Base-by-base conservation (phyloP, 2,113 vertebrate species). In the Misgurnus anguillicaudatus region DNA sequence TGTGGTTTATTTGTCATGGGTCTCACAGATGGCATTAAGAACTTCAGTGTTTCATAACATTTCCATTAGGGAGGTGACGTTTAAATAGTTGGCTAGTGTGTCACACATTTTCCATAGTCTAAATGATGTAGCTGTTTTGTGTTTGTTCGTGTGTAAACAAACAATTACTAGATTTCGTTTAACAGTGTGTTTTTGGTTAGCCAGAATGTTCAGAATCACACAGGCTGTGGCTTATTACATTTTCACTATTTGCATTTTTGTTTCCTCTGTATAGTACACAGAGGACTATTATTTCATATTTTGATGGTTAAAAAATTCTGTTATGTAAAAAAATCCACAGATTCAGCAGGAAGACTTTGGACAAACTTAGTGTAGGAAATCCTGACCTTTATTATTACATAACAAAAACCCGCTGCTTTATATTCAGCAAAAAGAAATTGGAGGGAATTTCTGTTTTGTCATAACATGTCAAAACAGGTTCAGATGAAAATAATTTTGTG, bases 71-170 rank as follows among this genome's bases (percentile, higher is more conserved):
- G 72, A 86, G 42, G 16, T 36, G 77, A 31, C 63, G 57, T 39
- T 55, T 64, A 21, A 72, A 75, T 61, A 77, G 39, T 61, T 42
- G 4, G 14, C 31, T 66, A 79, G 31, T 70, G 38, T 67, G 47
- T 83, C 64, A 79, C 74, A 85, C 62, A 85, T 66, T 79, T 10
- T 80, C 84, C 61, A 61, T 68, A 77, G 81, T 86, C 64, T 77
- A 68, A 67, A 76, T 60, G 53, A 74, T 65, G 63, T 38, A 6
- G 14, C 45, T 51, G 19, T 75, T 63, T 48, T 75, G 9, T 42
- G 24, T 79, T 82, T 80, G 78, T 76, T 69, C 48, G 16, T 65
- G 70, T 53, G 62, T 78, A 45, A 61, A 6, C 38, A 48, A 62
- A 58, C 31, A 82, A 67, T 51, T 14, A 36, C 11, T 66, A 2